Evolutionary conservation across 2,113 vertebrate genomes (phyloP).

Genomic region (Apeltes quadracus): DNA sequence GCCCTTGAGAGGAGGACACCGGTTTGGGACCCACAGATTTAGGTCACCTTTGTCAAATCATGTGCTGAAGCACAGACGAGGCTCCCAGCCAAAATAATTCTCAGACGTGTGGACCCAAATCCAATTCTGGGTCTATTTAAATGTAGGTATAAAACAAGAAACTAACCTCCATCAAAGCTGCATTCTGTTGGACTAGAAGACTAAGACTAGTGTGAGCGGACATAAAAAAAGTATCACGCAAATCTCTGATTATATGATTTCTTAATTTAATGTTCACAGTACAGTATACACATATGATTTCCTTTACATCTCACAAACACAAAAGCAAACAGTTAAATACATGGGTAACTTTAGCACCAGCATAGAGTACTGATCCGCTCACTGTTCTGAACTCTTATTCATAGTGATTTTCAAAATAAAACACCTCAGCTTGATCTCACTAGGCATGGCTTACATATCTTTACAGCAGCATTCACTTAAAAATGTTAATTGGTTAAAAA

Average conservation of each 20-base stretch:
- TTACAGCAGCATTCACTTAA: conserved; percentile 76
- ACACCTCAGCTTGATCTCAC: conserved; percentile 67
- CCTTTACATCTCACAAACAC: conserved; percentile 77
- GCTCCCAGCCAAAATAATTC: conserved; percentile 36
- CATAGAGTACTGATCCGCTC: conserved; percentile 60
- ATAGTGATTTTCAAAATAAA: conserved; percentile 66
- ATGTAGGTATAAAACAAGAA: neutral
- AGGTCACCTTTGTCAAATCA: conserved; percentile 58
- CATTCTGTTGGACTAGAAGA: neutral
- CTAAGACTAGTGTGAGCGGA: neutral
- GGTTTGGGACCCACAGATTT: conserved; percentile 32
- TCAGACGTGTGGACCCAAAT: conserved; percentile 35
- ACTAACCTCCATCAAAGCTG: neutral
- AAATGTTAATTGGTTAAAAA: conserved; percentile 73
- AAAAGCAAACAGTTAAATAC: conserved; percentile 78
- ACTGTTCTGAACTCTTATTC: conserved; percentile 62
- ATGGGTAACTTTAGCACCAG: conserved; percentile 77
- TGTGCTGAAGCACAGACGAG: conserved; percentile 40
- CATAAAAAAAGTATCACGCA: conserved; percentile 13
- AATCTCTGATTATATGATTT: conserved; percentile 42
- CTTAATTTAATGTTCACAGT: conserved; percentile 76
- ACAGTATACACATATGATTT: conserved; percentile 69
- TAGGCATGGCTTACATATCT: conserved; percentile 72
- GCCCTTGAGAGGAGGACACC: neutral
- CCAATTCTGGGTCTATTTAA: conserved; percentile 36